Evolutionary conservation across 2,888 invertebrate species (phyloP), one percentile per base, ranked within the genome.

Genomic region (Mesochorus sp.): DNA sequence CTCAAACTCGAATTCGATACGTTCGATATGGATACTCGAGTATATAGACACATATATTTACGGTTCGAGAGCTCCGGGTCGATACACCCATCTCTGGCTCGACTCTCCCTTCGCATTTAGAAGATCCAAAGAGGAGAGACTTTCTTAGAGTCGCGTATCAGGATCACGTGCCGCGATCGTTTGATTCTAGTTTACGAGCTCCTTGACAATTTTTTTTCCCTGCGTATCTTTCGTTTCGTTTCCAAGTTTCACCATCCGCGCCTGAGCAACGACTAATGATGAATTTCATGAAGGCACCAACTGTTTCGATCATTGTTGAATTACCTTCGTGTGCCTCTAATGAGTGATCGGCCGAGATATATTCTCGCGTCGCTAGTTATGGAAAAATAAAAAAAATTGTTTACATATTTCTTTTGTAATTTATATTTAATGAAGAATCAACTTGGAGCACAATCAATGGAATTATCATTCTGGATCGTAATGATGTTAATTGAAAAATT

Each of bases 21-120:
- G 66, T 72, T 76, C 72, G 72, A 77, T 67, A 62, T 51, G 61
- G 47, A 61, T 39, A 57, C 49, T 47, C 24, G 61, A 47, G 14
- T 39, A n/a, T 39, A 39, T 39, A 39, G 8, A 49, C 3, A 37
- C 21, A 37, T 14, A 51, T 0, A 12, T 26, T 24, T 12, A 8
- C 47, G 57, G 51, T 53, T 61, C 51, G 61, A 64, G 66, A 78
- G 62, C 77, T 77, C 77, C 77, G 77, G 73, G 77, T 77, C 77
- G 73, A 73, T 72, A 72, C 72, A 77, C 72, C 66, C 72, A 77
- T 53, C 76, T 42, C 49, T 62, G 75, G 37, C 26, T 37, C 76
- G 39, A 72, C 77, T 77, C 77, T 77, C 71, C 51, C 66, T 72
- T 53, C 28, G 34, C 76, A 59, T 76, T 74, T 72, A 61, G 67